Evolutionary conservation across 1,140 invertebrate genomes (phyloP), one percentile per base, ranked within the genome.

Genomic region (Chlorops oryzae): DNA sequence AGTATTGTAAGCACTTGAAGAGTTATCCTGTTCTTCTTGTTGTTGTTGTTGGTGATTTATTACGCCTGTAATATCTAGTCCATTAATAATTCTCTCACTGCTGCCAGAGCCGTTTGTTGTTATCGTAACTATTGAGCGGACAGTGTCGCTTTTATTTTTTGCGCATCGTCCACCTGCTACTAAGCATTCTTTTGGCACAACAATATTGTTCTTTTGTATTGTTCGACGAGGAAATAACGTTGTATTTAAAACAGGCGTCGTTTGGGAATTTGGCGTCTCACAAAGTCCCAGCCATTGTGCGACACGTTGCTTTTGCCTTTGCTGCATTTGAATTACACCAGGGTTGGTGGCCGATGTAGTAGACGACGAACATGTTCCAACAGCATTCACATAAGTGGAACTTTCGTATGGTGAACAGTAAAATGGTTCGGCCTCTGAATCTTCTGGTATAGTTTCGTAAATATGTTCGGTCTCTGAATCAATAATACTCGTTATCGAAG

Each of bases 1-100:
- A 2, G 85, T 87, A 57, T 88, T 89, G 61, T 88, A 88, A 42
- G 86, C 85, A 70, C 82, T 85, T 21, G 84, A 84, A 18, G 81
- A 83, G 51, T 84, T 75, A 34, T 77, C 81, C 42, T 82, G 77
- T 38, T 82, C 81, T 50, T 81, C 79, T 12, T 72, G 73, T 35
- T 54, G 25, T 3, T n/a, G n/a, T n/a, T n/a, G n/a, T n/a, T n/a
- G n/a, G n/a, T n/a, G n/a, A n/a, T n/a, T n/a, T n/a, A n/a, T n/a
- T n/a, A n/a, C n/a, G n/a, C n/a, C n/a, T n/a, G n/a, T n/a, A n/a
- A n/a, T n/a, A n/a, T n/a, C n/a, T n/a, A n/a, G n/a, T n/a, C n/a
- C n/a, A n/a, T n/a, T n/a, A n/a, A n/a, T n/a, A n/a, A n/a, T n/a
- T n/a, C 35, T 21, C 32, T 17, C 47, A 41, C 48, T 56, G 18